These are phyloP conservation scores for Eristalis intricaria DNA, from an alignment of 2,888 invertebrate species.

Conservation along the genomic window DNA sequence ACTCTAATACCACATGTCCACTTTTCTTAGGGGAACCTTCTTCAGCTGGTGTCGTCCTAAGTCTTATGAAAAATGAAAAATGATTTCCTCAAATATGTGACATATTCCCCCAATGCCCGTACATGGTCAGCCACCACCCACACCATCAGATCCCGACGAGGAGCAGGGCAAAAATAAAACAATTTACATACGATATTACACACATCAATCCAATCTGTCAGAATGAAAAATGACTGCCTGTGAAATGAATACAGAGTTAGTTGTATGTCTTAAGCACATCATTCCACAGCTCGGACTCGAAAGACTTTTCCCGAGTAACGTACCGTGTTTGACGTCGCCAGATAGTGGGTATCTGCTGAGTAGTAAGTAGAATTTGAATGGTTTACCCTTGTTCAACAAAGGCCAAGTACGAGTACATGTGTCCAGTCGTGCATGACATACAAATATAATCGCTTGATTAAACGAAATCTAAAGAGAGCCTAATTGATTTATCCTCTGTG, in stretches of 20 bases:
- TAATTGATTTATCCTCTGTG: conserved; percentile 43
- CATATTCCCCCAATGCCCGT: conserved; percentile 62
- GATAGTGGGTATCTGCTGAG: conserved; percentile 18
- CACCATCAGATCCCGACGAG: neutral
- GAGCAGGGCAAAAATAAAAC: conserved; percentile 72
- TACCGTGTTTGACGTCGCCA: conserved; percentile 13
- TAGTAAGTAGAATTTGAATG: conserved; percentile 37
- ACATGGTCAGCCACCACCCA: neutral
- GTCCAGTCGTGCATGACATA: conserved; percentile 22
- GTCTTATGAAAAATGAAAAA: conserved; percentile 73
- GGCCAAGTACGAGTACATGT: conserved; percentile 9
- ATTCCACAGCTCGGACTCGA: neutral
- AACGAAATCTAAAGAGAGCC: conserved; percentile 48
- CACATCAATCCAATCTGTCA: conserved; percentile 75
- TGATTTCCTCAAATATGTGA: conserved; percentile 73
- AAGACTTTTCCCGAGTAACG: conserved; percentile 27
- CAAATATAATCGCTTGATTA: conserved; percentile 48
- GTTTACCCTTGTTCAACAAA: neutral
- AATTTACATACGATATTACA: conserved; percentile 76
- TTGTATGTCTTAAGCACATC: conserved; percentile 25
- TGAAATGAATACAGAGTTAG: conserved; percentile 39
- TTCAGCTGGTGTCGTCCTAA: conserved; percentile 1
- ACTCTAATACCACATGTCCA: neutral
- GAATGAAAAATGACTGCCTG: conserved; percentile 73
- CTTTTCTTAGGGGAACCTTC: neutral